Percentiles rank a stretch among this genome's conserved stretches.
phyloP scores from a whole-genome alignment of 2,113 vertebrate species.

The Microcebus griseorufus region DNA sequence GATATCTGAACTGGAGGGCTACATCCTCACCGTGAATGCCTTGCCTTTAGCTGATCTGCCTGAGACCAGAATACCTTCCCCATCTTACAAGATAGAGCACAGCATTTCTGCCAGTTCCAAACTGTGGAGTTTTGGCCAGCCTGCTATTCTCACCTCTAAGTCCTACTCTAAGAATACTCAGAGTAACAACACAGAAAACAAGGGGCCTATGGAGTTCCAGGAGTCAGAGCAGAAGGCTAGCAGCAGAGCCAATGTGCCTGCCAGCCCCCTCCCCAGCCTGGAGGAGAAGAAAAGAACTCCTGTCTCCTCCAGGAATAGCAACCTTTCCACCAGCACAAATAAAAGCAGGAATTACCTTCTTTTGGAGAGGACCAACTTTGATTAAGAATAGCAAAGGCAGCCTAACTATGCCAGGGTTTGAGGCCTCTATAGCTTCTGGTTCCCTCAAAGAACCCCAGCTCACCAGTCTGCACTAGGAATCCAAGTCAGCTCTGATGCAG shows the following conservation, averaged over 20 bases:
- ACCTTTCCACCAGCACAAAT: neutral
- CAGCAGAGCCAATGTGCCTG: neutral
- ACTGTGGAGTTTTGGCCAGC: neutral
- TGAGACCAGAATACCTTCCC: neutral
- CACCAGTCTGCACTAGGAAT: neutral
- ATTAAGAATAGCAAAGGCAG: neutral
- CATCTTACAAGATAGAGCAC: neutral
- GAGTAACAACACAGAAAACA: neutral
- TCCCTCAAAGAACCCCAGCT: too few species aligned
- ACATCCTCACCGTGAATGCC: neutral
- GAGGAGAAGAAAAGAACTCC: neutral
- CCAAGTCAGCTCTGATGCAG: neutral
- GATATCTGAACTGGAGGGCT: neutral
- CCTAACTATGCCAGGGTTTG: neutral
- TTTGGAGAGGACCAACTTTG: neutral
- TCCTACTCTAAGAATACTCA: neutral
- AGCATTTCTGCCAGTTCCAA: neutral
- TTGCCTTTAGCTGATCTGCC: neutral
- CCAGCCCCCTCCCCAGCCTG: neutral
- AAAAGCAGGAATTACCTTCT: neutral
- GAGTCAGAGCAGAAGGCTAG: neutral
- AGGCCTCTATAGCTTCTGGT: conserved; percentile 67
- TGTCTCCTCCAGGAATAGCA: neutral
- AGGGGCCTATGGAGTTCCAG: too few species aligned
- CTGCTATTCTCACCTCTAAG: neutral